Conservation (phyloP, 2,113 vertebrate species). For the Circaetus cinerascens region DNA sequence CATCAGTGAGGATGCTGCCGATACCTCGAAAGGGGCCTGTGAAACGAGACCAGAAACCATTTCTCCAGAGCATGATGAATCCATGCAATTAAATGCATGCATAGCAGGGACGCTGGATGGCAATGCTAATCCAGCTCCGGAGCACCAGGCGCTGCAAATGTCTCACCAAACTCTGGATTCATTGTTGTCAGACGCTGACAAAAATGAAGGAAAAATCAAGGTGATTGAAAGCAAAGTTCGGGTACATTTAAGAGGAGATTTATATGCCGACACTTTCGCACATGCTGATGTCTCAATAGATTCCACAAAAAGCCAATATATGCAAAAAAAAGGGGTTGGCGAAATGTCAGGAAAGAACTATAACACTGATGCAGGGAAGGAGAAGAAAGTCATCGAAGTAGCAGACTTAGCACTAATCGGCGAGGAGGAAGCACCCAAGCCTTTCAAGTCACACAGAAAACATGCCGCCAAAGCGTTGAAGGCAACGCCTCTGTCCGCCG, state of each 20-base stretch:
- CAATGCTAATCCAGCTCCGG: slow-evolving; percentile 66
- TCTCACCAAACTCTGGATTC: slow-evolving; percentile 18
- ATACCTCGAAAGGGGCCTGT: not conserved
- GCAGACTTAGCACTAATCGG: slow-evolving; percentile 8
- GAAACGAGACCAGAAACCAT: not conserved
- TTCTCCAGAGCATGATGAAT: slow-evolving; percentile 8
- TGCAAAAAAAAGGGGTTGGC: not conserved
- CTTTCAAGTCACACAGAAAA: not conserved
- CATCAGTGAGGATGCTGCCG: slow-evolving; percentile 19
- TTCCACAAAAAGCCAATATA: not conserved
- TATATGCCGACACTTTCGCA: not conserved
- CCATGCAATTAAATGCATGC: not conserved
- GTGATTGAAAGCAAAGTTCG: slow-evolving; percentile 25
- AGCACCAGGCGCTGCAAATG: not conserved
- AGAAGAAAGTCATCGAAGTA: slow-evolving; percentile 50
- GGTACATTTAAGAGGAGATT: slow-evolving; percentile 42
- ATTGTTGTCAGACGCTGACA: not conserved
- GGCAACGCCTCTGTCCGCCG: not conserved
- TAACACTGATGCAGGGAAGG: not conserved
- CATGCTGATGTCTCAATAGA: not conserved
- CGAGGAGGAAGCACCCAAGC: slow-evolving; percentile 23
- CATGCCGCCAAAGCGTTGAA: not conserved
- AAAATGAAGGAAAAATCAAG: slow-evolving; percentile 38
- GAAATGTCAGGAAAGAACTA: slow-evolving; percentile 12
- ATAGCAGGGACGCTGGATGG: slow-evolving; percentile 53